These are phyloP conservation scores for Dasyornis broadbenti DNA, from an alignment of 2,113 vertebrate species.

Conservation along the genomic window DNA sequence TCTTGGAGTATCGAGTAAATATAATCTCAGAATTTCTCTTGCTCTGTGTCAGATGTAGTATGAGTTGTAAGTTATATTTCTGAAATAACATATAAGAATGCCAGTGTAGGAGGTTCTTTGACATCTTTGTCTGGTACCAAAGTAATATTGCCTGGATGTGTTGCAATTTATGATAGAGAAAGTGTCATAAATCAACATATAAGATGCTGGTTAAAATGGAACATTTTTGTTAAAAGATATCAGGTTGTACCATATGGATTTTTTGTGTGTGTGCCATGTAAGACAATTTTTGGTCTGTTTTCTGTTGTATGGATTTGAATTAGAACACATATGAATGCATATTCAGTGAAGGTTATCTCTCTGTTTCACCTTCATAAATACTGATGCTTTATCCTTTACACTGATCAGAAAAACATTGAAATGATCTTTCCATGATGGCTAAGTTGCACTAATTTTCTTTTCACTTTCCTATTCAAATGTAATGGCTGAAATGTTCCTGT, in stretches of 20 bases:
- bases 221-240: background rate
- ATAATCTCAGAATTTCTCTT: background rate
- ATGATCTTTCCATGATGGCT: background rate
- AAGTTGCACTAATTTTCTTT: background rate
- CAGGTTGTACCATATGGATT: background rate
- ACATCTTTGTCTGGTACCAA: slow-evolving; percentile 1
- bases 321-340: background rate
- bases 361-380: background rate
- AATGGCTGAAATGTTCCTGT: background rate
- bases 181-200: background rate
- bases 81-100: background rate
- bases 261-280: background rate
- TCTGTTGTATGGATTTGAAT: background rate
- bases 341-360: background rate
- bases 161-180: background rate
- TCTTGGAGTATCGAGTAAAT: background rate
- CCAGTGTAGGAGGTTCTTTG: background rate
- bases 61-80: background rate
- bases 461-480: background rate
- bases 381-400: background rate
- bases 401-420: background rate
- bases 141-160: background rate
- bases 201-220: background rate
- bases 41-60: background rate
- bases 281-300: background rate